Percentiles rank a stretch among this genome's conserved stretches.
These are phyloP conservation scores for Apodemia hepburni DNA, from an alignment of 2,888 invertebrate species.

Conservation along the genomic window DNA sequence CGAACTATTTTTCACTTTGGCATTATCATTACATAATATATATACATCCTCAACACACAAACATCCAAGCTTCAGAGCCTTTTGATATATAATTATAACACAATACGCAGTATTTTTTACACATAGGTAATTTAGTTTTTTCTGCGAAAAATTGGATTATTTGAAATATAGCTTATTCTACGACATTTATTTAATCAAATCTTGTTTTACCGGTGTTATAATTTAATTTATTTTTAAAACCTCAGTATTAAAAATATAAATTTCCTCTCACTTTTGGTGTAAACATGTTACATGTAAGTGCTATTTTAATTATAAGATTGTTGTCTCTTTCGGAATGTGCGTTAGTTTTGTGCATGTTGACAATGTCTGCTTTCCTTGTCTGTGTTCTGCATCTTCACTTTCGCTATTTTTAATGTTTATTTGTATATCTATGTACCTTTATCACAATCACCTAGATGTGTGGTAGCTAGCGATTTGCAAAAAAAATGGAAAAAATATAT, in stretches of 20 bases:
- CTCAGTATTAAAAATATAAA: not conserved
- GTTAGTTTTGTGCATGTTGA: constrained; percentile 28
- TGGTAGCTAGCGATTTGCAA: constrained; percentile 7
- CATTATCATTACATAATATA: too few species aligned
- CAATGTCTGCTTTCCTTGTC: constrained; percentile 33
- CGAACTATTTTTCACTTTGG: too few species aligned
- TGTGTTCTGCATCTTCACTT: constrained; percentile 26
- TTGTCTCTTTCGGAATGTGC: constrained; percentile 8
- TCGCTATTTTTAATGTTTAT: constrained; percentile 19
- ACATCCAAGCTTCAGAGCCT: too few species aligned
- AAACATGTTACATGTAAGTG: constrained; percentile 12
- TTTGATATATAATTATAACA: too few species aligned
- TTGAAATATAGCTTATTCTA: not conserved
- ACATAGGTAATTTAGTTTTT: too few species aligned
- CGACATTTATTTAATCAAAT: not conserved
- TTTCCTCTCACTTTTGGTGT: constrained; percentile 4
- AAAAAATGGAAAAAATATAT: not conserved
- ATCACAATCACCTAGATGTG: constrained; percentile 2
- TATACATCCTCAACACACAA: too few species aligned
- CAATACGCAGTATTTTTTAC: too few species aligned
- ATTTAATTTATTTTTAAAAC: not conserved
- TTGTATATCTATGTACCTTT: not conserved
- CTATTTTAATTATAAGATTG: not conserved
- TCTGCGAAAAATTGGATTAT: too few species aligned
- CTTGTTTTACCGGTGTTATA: not conserved